A percentile compares a stretch with the other conserved stretches of the same genome.
These are phyloP conservation scores for Acanthosepion lycidas DNA, from an alignment of 2,888 invertebrate species.

Conservation along the genomic window DNA sequence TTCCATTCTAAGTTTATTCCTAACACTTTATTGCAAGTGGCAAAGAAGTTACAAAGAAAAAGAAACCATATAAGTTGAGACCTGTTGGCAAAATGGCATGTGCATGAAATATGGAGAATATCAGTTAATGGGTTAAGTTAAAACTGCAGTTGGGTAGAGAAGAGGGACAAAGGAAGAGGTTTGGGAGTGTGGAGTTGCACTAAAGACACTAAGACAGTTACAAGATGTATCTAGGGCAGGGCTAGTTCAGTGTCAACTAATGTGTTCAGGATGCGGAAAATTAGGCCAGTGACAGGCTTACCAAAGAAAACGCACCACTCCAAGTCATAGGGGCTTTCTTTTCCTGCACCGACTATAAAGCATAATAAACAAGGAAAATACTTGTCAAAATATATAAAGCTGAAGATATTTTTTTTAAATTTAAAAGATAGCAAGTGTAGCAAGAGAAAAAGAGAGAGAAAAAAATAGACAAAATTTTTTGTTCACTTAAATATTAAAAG, in stretches of 20 bases:
- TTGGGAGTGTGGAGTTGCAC: background rate
- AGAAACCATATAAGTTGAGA: background rate
- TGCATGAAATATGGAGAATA: background rate
- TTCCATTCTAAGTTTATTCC: background rate
- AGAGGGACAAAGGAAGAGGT: background rate
- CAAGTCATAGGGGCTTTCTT: conserved; percentile 43
- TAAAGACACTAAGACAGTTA: background rate
- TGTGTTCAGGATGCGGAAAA: conserved; percentile 22
- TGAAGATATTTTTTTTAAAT: background rate
- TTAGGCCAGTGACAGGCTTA: conserved; percentile 46
- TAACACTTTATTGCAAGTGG: background rate
- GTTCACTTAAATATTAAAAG: background rate
- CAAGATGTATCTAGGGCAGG: background rate
- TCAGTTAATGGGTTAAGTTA: background rate
- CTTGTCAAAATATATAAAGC: conserved; percentile 33
- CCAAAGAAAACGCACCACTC: conserved; percentile 47
- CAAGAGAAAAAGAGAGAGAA: background rate
- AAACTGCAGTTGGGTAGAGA: background rate
- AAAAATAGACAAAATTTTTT: background rate
- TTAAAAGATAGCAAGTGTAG: background rate
- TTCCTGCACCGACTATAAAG: conserved; percentile 45
- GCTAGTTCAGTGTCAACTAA: conserved; percentile 38
- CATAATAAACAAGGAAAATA: conserved; percentile 43
- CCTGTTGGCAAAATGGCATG: background rate
- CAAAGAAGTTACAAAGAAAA: background rate